Evolutionary conservation across 2,888 invertebrate species (phyloP), one percentile per base, ranked within the genome.

Genomic region (Zaprionus lineosus): DNA sequence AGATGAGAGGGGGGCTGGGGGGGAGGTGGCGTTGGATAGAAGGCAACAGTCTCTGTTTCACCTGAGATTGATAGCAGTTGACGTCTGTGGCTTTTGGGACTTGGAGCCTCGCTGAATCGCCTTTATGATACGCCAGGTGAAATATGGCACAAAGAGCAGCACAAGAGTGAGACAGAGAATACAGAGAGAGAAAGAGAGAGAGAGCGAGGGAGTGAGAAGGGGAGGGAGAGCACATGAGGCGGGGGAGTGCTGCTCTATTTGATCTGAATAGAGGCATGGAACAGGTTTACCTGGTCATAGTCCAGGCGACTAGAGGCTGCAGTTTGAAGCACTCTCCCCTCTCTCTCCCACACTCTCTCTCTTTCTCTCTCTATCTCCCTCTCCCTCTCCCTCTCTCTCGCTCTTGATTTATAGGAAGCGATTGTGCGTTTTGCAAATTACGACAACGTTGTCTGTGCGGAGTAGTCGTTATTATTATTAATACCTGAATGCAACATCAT

Each of bases 361-460:
- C n/a, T n/a, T n/a, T n/a, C n/a, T n/a, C n/a, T n/a, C n/a, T n/a
- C n/a, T n/a, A n/a, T n/a, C n/a, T n/a, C n/a, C n/a, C n/a, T n/a
- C n/a, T n/a, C n/a, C n/a, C n/a, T 24, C 11, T 43, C 26, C 21
- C 21, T 31, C 26, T 21, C 26, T 3, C 24, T 24, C 24, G 4
- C 11, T 46, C 19, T 57, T 86, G 81, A 81, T 82, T 86, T 86
- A 86, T 84, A 74, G 68, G 78, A 81, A 84, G 78, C 82, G 86
- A 81, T 81, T 81, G 84, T 64, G 71, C 84, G 84, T 84, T 86
- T 86, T 68, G 78, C 86, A 81, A 81, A 81, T 86, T 84, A 86
- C 84, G 71, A 77, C 66, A 75, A 60, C 69, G 57, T 28, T 76
- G 84, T 81, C 76, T 66, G 78, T 62, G 48, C 43, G 46, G 41